Evolutionary conservation across 2,797 vertebrate species (phyloP).

Genomic region (Emydoidea blandingii): DNA sequence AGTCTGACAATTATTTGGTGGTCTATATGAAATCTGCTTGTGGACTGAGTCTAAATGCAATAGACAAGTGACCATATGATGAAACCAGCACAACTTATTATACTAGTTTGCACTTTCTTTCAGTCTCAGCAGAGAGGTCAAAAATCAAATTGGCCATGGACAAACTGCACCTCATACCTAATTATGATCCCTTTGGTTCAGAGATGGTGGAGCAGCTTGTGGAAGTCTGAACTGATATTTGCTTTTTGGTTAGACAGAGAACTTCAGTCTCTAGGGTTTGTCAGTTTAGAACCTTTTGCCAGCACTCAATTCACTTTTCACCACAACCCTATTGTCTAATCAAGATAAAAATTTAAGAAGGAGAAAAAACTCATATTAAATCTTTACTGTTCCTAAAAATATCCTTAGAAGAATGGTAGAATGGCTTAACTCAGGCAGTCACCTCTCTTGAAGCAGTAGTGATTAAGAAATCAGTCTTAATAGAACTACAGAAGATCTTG

Average conservation of each 20-base stretch:
- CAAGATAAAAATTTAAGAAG: not conserved
- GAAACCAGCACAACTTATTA: not conserved
- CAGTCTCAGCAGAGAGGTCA: not conserved
- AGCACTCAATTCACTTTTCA: not conserved
- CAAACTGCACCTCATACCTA: not conserved
- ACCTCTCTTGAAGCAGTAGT: not conserved
- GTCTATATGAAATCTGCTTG: not conserved
- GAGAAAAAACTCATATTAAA: not conserved
- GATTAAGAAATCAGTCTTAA: not conserved
- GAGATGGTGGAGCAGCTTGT: fast-evolving
- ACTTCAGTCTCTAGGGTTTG: not conserved
- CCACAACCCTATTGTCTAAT: not conserved
- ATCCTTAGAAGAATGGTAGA: not conserved
- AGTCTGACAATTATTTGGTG: not conserved
- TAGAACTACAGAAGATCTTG: not conserved
- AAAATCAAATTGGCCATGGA: not conserved
- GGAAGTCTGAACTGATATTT: not conserved
- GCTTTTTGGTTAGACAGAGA: not conserved
- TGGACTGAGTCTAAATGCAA: not conserved
- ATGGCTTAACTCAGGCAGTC: fast-evolving
- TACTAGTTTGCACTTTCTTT: not conserved
- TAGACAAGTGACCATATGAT: not conserved
- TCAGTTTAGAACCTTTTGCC: not conserved
- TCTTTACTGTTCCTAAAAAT: not conserved
- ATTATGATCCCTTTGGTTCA: not conserved